Evolutionary conservation across 1,140 invertebrate genomes (phyloP), one percentile per base, ranked within the genome.

Genomic region (Neuroterus valhalla): DNA sequence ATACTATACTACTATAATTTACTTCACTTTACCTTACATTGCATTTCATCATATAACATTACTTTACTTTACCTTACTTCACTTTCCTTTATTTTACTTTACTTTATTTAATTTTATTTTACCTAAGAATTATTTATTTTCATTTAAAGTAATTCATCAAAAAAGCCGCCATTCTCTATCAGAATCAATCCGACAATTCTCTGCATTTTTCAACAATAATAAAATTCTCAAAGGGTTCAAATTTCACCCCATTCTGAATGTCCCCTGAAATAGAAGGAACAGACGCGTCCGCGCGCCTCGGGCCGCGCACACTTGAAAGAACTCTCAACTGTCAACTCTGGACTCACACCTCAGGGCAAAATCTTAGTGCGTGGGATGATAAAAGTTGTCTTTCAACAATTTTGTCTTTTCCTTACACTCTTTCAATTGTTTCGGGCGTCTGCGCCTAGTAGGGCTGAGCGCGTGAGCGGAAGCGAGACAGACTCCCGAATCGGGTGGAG

Each of bases 351-450:
- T 50, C n/a, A n/a, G 45, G 46, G 23, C 45, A 42, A 26, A 31
- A 62, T 71, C 66, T n/a, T 42, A 17, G 44, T 71, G 42, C 70
- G 6, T 23, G 31, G 17, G 5, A 17, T 43, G 55, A 62, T 71
- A 48, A 71, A 19, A 44, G 21, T 23, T 31, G 12, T 26, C 55
- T 62, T 11, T 62, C 43, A 38, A 31, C 52, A 71, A 71, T 19
- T 38, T 67, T 38, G 45, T 43, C 55, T 66, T 73, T 68, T 76
- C 76, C 74, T 77, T 52, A 69, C 72, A 78, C 77, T 78, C 71
- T 77, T 77, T 73, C 74, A 71, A 81, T 78, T 88, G 82, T 86
- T 88, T 88, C 85, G 74, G 80, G 84, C 83, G 86, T 88, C 84
- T 88, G 85, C 85, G 87, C 85, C 81, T 77, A 73, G 78, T 81